Evolutionary conservation across 2,797 vertebrate genomes (phyloP), one percentile per base, ranked within the genome.

Genomic region (Phaenicophaeus curvirostris): DNA sequence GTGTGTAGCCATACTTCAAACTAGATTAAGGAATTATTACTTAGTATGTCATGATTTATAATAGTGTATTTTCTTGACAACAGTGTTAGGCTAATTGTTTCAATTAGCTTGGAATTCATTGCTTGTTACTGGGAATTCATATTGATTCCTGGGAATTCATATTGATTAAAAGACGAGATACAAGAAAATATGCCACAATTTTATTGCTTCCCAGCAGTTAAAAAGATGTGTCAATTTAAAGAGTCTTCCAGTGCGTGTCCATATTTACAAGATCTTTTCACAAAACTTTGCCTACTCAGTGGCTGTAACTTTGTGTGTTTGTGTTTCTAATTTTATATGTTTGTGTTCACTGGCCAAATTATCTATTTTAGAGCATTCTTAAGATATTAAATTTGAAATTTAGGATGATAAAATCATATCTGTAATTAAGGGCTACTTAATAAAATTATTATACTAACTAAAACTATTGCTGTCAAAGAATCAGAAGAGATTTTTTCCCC

Each of bases 1-100:
- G 81, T 92, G 79, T 89, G 76, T 69, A 93, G 75, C 86, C 74
- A 59, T 57, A 93, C 54, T 95, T 93, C 89, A 94, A 96, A 92
- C 90, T 74, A 92, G 82, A 91, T 95, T 96, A 91, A 78, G 73
- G 95, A 95, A 95, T 93, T 93, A 93, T 95, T 96, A 87, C 95
- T 95, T 96, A 95, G 95, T 95, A 92, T 93, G 83, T 77, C 94
- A 92, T 83, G 81, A 95, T 90, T 95, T 93, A 93, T 93, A 91
- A 62, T 30, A 91, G 23, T 25, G 39, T 58, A 66, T 95, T 92
- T 84, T 83, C 61, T 83, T 87, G 78, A 82, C 73, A 86, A 92
- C 94, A 93, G 62, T 78, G 81, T 90, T 90, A 91, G 33, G 62
- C 66, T 95, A 92, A 95, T 91, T 89, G 79, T 96, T 95, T 94